Percentiles rank a stretch among this genome's conserved stretches.
These are phyloP conservation scores for Oscarella lobularis DNA, from an alignment of 37 sponge, comb jelly and placozoan species.

Conservation along the genomic window DNA sequence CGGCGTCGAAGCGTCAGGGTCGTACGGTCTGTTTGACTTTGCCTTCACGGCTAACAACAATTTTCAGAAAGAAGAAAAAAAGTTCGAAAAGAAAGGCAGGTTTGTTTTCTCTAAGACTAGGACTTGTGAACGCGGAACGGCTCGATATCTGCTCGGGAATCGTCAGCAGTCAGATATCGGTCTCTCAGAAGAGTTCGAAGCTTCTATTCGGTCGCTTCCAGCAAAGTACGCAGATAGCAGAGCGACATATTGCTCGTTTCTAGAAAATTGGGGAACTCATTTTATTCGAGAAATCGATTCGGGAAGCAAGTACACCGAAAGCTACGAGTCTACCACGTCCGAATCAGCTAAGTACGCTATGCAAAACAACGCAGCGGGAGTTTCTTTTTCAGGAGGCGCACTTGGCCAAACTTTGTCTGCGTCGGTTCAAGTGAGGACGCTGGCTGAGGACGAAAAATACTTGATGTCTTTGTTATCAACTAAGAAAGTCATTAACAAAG, in stretches of 20 bases:
- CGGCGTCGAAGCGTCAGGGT: background rate
- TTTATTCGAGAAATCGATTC: background rate
- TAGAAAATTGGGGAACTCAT: background rate
- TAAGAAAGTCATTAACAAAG: background rate
- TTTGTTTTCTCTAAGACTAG: background rate
- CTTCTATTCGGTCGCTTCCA: background rate
- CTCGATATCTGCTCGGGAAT: background rate
- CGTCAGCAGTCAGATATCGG: too few relatives aligned
- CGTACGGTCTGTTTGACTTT: background rate
- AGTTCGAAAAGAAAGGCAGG: background rate
- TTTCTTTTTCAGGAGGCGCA: too few relatives aligned
- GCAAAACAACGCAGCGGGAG: background rate
- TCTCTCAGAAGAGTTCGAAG: background rate
- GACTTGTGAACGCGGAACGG: background rate
- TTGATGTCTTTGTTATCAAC: too few relatives aligned
- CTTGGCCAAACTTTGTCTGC: too few relatives aligned
- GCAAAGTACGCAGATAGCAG: background rate
- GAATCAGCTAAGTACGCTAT: background rate
- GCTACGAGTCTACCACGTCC: background rate
- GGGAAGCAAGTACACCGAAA: conserved; percentile 4
- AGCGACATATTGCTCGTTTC: background rate
- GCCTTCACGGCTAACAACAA: background rate
- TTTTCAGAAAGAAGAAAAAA: background rate
- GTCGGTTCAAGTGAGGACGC: too few relatives aligned
- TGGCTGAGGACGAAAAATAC: too few relatives aligned